phyloP scores from a whole-genome alignment of 2,113 vertebrate species.

The Oncorhynchus mykiss region DNA sequence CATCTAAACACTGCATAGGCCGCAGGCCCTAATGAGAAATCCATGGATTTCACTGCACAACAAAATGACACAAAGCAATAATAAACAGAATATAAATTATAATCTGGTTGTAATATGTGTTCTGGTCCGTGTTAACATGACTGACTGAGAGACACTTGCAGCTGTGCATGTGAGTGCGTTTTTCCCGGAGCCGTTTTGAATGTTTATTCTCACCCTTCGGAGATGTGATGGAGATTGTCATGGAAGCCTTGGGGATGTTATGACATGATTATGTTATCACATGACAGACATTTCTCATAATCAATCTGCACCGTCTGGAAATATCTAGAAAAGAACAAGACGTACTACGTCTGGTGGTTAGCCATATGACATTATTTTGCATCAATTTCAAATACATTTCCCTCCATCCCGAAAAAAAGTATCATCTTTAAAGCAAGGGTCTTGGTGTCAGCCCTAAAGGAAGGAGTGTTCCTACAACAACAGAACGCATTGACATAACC shows the following conservation, averaged over 20 bases:
- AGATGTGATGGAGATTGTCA: conserved; percentile 28
- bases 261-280: conserved; percentile 20
- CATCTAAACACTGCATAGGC: not conserved
- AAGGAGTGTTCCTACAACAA: conserved; percentile 13
- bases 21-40: not conserved
- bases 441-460: too few relatives aligned
- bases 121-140: conserved; percentile 23
- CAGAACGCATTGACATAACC: conserved; percentile 43
- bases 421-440: too few relatives aligned
- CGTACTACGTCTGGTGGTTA: not conserved
- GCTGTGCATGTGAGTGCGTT: not conserved
- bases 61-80: not conserved
- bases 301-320: not conserved
- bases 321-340: not conserved
- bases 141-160: conserved; percentile 2
- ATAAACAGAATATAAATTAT: not conserved
- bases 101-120: not conserved
- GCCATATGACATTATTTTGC: not conserved
- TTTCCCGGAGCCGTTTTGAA: conserved; percentile 1
- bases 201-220: conserved; percentile 24
- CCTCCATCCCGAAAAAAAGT: too few relatives aligned
- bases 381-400: too few relatives aligned
- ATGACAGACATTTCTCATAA: not conserved
- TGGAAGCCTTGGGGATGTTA: conserved; percentile 14
- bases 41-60: not conserved